Conservation (phyloP, 2,888 invertebrate genomes). For the Hemistola chrysoprasaria region DNA sequence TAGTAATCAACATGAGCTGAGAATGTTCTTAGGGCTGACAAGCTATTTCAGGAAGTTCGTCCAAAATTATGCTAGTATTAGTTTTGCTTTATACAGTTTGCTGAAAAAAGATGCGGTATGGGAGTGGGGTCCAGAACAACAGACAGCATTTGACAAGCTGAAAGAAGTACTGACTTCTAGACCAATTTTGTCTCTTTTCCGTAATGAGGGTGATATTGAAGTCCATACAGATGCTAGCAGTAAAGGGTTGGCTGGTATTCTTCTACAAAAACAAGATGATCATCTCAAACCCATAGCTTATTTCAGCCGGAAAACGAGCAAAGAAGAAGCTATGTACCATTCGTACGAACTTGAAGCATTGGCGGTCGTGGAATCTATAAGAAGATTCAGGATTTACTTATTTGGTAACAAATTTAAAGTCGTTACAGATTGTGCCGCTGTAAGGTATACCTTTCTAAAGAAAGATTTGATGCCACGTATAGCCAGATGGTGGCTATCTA, state of each 20-base stretch:
- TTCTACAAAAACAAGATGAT: background rate
- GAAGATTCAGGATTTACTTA: background rate
- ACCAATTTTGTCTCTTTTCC: background rate
- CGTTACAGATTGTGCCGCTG: background rate
- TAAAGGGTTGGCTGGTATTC: background rate
- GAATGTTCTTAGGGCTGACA: no score
- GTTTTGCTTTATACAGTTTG: background rate
- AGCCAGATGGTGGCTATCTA: constrained; percentile 3
- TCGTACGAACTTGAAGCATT: background rate
- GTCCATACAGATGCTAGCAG: background rate
- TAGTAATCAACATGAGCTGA: background rate
- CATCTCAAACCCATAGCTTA: background rate
- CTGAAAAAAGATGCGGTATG: background rate
- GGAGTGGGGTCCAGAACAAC: background rate
- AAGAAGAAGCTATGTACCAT: background rate
- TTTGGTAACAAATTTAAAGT: background rate
- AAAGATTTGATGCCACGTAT: background rate
- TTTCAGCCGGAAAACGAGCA: background rate
- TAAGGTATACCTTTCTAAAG: background rate
- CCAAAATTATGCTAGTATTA: background rate
- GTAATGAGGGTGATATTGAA: background rate
- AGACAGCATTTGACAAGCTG: background rate
- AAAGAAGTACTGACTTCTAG: background rate
- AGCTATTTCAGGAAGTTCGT: background rate
- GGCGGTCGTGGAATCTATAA: background rate